These are phyloP conservation scores for Cossypha heuglini DNA, from an alignment of 2,797 vertebrate species.

Conservation along the genomic window DNA sequence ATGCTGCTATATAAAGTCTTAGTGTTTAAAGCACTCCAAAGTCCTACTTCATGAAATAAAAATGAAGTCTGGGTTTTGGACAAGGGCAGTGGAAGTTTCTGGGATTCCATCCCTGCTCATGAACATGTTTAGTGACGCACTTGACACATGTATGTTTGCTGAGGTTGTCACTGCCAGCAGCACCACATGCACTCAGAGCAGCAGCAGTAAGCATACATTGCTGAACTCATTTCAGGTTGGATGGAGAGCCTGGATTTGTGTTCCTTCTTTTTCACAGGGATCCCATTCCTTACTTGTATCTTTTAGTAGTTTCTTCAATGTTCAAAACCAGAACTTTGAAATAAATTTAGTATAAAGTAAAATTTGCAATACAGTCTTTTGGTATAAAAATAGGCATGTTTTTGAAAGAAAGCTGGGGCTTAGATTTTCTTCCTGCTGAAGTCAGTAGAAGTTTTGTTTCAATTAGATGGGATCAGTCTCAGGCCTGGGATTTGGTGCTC, in stretches of 20 bases:
- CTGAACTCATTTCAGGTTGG: not conserved
- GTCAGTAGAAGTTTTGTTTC: slow-evolving; percentile 36
- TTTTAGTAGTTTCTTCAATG: not conserved
- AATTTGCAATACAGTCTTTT: not conserved
- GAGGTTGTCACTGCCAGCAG: not conserved
- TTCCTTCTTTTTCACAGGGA: not conserved
- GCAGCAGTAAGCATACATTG: not conserved
- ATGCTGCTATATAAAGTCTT: not conserved
- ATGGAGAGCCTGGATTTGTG: not conserved
- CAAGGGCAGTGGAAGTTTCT: not conserved
- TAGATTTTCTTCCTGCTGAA: not conserved
- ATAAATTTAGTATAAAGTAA: not conserved
- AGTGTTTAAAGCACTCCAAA: not conserved
- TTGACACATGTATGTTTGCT: not conserved
- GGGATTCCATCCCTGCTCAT: not conserved
- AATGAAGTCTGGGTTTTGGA: not conserved
- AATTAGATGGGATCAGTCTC: slow-evolving; percentile 9
- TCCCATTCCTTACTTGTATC: not conserved
- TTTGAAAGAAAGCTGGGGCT: not conserved
- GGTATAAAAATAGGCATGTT: not conserved
- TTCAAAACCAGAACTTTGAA: not conserved
- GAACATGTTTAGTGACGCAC: not conserved
- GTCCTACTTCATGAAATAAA: not conserved
- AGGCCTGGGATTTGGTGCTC: slow-evolving; percentile 13
- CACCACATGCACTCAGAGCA: not conserved